A percentile compares a stretch with the other conserved stretches of the same genome.
Conservation (phyloP, 1,140 invertebrate genomes). For the Adoxophyes honmai region DNA sequence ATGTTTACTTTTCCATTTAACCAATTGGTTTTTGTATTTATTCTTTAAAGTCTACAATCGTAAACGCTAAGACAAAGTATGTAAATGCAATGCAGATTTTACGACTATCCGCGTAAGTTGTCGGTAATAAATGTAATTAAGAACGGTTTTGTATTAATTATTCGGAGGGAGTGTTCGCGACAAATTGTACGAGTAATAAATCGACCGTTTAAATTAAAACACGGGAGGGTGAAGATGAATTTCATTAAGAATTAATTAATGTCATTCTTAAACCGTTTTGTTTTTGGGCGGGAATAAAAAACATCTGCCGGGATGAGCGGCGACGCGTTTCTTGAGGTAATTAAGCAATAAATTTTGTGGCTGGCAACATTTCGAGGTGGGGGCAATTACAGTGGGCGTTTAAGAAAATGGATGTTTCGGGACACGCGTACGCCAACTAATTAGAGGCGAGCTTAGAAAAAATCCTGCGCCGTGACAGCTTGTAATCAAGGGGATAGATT, state of each 20-base stretch:
- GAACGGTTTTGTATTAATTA: conserved; percentile 65
- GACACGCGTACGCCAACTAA: conserved; percentile 56
- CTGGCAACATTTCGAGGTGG: conserved; percentile 68
- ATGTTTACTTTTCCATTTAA: background rate
- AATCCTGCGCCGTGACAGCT: conserved; percentile 72
- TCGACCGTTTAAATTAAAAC: conserved; percentile 73
- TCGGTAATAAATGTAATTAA: conserved; percentile 67
- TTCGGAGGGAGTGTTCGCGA: conserved; percentile 51
- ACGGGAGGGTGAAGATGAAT: conserved; percentile 74
- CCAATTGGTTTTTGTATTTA: background rate
- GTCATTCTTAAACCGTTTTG: conserved; percentile 76
- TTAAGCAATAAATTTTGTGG: conserved; percentile 76
- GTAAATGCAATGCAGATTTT: conserved; percentile 22
- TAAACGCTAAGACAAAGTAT: background rate
- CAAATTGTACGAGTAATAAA: conserved; percentile 75
- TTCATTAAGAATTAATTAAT: conserved; percentile 78
- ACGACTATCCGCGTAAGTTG: conserved; percentile 49
- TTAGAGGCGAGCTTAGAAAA: conserved; percentile 70
- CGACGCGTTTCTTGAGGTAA: conserved; percentile 74
- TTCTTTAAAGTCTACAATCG: background rate
- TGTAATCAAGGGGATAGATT: conserved; percentile 73
- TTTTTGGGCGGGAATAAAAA: conserved; percentile 74
- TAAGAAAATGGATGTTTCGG: conserved; percentile 68
- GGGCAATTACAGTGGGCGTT: conserved; percentile 67
- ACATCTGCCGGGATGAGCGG: conserved; percentile 63